A percentile compares a stretch with the other conserved stretches of the same genome.
These are phyloP conservation scores for Chirona hameri DNA, from an alignment of 2,888 invertebrate species.

Conservation along the genomic window DNA sequence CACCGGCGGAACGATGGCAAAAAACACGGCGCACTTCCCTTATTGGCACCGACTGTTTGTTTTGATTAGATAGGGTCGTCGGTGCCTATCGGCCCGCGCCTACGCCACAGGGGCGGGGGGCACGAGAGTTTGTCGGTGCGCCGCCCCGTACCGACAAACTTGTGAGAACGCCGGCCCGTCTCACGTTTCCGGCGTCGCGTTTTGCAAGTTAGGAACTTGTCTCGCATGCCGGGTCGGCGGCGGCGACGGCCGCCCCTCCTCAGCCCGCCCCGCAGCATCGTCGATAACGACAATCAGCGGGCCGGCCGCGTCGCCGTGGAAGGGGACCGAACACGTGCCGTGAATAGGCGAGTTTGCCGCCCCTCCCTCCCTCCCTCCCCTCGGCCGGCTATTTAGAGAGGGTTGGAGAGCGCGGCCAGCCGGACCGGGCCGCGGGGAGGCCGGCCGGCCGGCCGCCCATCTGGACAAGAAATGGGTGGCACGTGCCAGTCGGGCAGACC, in stretches of 20 bases:
- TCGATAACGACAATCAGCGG: not conserved
- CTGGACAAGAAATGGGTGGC: too few relatives aligned
- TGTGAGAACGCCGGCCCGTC: not conserved
- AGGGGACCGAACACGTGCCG: not conserved
- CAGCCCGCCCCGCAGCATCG: not conserved
- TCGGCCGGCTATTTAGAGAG: not conserved
- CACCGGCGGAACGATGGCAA: not conserved
- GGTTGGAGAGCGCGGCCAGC: too few relatives aligned
- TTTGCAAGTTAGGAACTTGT: not conserved
- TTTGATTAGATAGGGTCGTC: slow-evolving; percentile 4
- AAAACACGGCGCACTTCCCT: not conserved
- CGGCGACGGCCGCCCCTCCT: not conserved
- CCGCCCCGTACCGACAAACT: not conserved
- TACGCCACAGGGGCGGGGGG: not conserved
- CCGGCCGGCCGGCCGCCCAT: too few relatives aligned
- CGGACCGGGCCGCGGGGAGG: too few relatives aligned
- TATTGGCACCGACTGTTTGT: not conserved
- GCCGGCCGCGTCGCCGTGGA: not conserved
- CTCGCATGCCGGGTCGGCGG: not conserved
- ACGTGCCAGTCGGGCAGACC: too few relatives aligned
- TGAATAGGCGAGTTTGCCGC: not conserved
- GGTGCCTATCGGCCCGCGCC: not conserved
- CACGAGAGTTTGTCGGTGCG: not conserved
- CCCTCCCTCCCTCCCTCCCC: not conserved
- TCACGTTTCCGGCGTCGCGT: too few relatives aligned